Evolutionary conservation across 2,113 vertebrate species (phyloP).

Genomic region (Ahaetulla prasina): DNA sequence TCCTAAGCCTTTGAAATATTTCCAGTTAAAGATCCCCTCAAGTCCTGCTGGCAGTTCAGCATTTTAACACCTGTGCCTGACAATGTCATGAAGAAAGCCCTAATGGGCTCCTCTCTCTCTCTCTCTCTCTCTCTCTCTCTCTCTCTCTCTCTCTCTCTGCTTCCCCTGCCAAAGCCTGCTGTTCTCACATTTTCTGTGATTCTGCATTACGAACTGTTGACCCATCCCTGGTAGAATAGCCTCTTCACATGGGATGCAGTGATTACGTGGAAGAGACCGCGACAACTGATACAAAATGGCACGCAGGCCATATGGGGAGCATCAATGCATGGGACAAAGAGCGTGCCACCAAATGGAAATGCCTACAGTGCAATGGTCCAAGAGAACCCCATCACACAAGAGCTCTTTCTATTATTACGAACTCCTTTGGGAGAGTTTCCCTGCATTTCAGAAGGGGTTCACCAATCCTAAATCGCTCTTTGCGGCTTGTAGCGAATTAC

Average conservation of each 20-base stretch:
- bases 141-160: neutral
- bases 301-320: neutral
- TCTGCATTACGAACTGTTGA: neutral
- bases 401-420: neutral
- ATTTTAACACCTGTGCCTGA: conserved; percentile 72
- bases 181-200: neutral
- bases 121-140: too few species aligned
- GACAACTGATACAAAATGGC: neutral
- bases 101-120: neutral
- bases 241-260: neutral
- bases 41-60: conserved; percentile 63
- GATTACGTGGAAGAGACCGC: neutral
- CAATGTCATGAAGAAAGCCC: neutral
- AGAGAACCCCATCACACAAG: neutral
- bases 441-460: neutral
- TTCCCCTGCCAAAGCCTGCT: neutral
- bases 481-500: neutral
- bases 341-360: neutral
- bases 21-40: conserved; percentile 70
- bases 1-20: conserved; percentile 64
- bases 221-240: neutral
- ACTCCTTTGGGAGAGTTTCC: neutral
- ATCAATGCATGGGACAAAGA: neutral
- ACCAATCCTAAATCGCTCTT: neutral
- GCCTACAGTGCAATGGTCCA: neutral